Evolutionary conservation across 1,140 invertebrate genomes (phyloP).

Genomic region (Anadara kagoshimensis): DNA sequence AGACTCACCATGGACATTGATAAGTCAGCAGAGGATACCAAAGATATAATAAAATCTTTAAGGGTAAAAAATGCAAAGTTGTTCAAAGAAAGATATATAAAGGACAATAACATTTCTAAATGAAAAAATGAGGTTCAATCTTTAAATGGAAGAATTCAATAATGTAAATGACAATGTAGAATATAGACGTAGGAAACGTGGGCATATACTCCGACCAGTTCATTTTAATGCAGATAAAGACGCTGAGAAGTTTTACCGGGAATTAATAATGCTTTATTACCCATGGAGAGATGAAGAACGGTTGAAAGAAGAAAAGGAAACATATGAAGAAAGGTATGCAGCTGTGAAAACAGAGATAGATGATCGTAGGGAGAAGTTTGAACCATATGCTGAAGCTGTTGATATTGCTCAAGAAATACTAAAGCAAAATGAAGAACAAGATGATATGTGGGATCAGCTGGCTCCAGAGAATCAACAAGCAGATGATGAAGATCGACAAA

Average conservation of each 20-base stretch:
- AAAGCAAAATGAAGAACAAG: background rate
- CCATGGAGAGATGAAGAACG: slow-evolving; percentile 34
- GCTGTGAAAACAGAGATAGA: slow-evolving; percentile 9
- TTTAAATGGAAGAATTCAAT: no score
- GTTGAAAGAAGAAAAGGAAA: slow-evolving; percentile 10
- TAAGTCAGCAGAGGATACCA: no score
- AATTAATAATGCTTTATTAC: slow-evolving; percentile 32
- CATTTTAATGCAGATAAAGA: slow-evolving; percentile 22
- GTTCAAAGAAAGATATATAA: no score
- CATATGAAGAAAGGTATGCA: slow-evolving; percentile 8
- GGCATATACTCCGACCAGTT: slow-evolving; percentile 31
- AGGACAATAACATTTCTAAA: no score
- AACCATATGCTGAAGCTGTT: slow-evolving; percentile 10
- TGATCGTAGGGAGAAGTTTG: slow-evolving; percentile 12
- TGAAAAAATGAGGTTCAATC: no score
- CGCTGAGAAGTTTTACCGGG: slow-evolving; percentile 39
- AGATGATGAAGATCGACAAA: slow-evolving; percentile 2
- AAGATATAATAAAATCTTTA: no score
- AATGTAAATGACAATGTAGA: background rate
- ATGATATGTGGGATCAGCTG: slow-evolving; percentile 18
- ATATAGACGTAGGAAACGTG: slow-evolving; percentile 1
- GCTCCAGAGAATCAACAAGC: slow-evolving; percentile 14
- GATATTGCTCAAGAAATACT: slow-evolving; percentile 9
- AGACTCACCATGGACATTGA: no score
- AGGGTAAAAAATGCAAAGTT: no score